These are phyloP conservation scores for Tetheella fluctuosa DNA, from an alignment of 2,888 invertebrate genomes.

Conservation along the genomic window DNA sequence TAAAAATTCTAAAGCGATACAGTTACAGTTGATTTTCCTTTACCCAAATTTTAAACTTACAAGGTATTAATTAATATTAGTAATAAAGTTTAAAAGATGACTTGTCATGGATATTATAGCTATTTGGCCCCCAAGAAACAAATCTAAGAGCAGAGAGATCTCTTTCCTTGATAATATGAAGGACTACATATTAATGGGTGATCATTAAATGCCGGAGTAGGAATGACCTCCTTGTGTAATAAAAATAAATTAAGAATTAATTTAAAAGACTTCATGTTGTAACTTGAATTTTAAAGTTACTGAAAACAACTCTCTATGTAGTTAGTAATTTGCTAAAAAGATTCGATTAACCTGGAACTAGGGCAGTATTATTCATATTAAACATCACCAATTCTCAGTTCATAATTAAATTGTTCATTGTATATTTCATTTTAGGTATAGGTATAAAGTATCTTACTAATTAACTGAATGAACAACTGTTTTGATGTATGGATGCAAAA, in stretches of 20 bases:
- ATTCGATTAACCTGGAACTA: no score
- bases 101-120: conserved; percentile 79
- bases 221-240: conserved; percentile 44
- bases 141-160: conserved; percentile 69
- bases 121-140: conserved; percentile 81
- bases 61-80: conserved; percentile 32
- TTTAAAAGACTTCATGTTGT: conserved; percentile 1
- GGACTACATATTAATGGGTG: conserved; percentile 29
- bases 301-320: background rate
- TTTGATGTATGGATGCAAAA: background rate
- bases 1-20: conserved; percentile 48
- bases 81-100: conserved; percentile 58
- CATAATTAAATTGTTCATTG: no score
- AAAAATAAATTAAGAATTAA: conserved; percentile 6
- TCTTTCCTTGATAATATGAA: conserved; percentile 48
- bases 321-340: no score
- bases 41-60: conserved; percentile 36
- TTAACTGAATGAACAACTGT: background rate
- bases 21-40: conserved; percentile 41
- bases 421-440: no score
- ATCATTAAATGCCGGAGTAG: conserved; percentile 54
- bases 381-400: no score
- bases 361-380: no score
- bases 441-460: background rate
- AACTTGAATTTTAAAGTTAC: background rate